Percentiles rank a stretch among this genome's conserved stretches.
These are phyloP conservation scores for Rhagium mordax DNA, from an alignment of 2,888 invertebrate species.

Conservation along the genomic window DNA sequence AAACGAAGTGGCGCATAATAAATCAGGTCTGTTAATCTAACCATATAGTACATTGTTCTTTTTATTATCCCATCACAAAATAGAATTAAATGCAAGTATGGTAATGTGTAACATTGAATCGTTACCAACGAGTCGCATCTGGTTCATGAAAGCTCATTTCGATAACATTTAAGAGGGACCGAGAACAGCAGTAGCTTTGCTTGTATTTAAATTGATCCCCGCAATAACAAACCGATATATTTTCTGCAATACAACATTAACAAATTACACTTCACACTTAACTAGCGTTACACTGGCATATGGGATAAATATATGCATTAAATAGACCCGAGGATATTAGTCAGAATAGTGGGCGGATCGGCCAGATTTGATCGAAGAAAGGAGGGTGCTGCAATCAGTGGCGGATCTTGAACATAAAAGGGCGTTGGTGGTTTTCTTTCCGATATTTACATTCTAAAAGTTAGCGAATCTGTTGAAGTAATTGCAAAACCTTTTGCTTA, in stretches of 20 bases:
- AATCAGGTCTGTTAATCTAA: constrained; percentile 39
- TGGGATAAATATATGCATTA: constrained; percentile 69
- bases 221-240: constrained; percentile 68
- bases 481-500: too few relatives aligned
- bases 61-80: constrained; percentile 56
- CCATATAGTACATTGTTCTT: constrained; percentile 45
- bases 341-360: constrained; percentile 66
- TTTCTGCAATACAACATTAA: constrained; percentile 62
- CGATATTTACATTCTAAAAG: too few relatives aligned
- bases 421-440: too few relatives aligned
- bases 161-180: constrained; percentile 59
- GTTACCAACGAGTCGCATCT: constrained; percentile 65
- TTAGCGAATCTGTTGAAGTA: too few relatives aligned
- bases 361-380: constrained; percentile 46
- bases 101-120: constrained; percentile 62
- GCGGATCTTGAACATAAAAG: background rate
- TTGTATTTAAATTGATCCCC: constrained; percentile 64
- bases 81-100: constrained; percentile 58
- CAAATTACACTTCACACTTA: constrained; percentile 68
- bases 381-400: constrained; percentile 34
- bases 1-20: constrained; percentile 24
- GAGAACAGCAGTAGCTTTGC: constrained; percentile 42
- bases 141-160: constrained; percentile 59
- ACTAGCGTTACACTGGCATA: constrained; percentile 67
- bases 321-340: constrained; percentile 64